Evolutionary conservation across 2,797 vertebrate species (phyloP), one percentile per base, ranked within the genome.

Genomic region (Oryzias dopingdopingensis): DNA sequence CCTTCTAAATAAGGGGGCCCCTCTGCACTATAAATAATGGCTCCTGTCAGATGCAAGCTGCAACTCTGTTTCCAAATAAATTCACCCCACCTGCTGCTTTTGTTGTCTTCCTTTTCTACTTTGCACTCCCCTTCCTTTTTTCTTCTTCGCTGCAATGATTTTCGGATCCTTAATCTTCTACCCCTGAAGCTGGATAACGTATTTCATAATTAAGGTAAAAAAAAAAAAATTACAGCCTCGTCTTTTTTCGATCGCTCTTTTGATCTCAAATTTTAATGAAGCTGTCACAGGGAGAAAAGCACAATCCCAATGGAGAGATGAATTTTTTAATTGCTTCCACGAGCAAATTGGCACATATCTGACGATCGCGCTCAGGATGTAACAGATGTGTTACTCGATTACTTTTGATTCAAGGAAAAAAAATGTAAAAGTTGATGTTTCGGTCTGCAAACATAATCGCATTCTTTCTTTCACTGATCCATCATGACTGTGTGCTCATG

Each of bases 121-220:
- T 24, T 1, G 20, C 5, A n/a, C 14, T 49, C 50, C 1, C 4
- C 44, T 20, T 42, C 47, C 18, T 55, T 23, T 7, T 47, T 1
- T 0, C 5, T 23, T 26, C 44, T 29, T 44, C 23, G 4, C 49
- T 14, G 32, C n/a, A 2, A 26, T 15, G 41, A 17, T 42, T 51
- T 49, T 20, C 4, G 6, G 47, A 51, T 51, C 17, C 20, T 52
- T 46, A 0, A 37, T 37, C 45, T 47, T 46, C 57, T 43, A 8
- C 54, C 69, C 42, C 66, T 49, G 44, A 56, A 74, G 52, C 61
- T 57, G 17, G 14, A 18, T 6, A 23, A 75, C 14, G 70, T 77
- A 71, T 75, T 72, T 85, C 76, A 68, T 63, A 72, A 84, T 82
- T 75, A 80, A 69, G 54, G 23, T 23, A 15, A 55, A 62, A 70